Evolutionary conservation across 2,113 vertebrate species (phyloP), one percentile per base, ranked within the genome.

Genomic region (Aegypius monachus): DNA sequence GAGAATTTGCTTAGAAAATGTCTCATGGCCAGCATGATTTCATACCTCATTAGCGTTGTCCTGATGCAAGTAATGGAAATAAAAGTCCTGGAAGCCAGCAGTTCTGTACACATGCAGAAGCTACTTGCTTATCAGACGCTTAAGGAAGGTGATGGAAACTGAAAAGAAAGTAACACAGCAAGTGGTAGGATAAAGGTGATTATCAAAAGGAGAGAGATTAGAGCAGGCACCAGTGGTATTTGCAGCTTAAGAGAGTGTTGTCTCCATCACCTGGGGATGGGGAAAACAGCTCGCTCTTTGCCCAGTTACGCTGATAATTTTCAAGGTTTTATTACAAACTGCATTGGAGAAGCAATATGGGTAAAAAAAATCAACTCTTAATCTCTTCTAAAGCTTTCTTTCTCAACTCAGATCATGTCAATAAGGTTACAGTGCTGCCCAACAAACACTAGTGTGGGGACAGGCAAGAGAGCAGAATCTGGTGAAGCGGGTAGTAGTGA

Each of bases 1-100:
- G 48, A 83, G 53, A 90, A 82, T 95, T 95, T 96, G 53, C 96
- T 94, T 67, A 94, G 86, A 79, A 95, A 93, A 96, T 1, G 2
- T 83, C 80, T 94, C 36, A 59, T 63, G 90, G 79, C 68, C 90
- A 95, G 81, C 63, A 61, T 67, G 90, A 90, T 96, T 94, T 93
- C 81, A 77, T 93, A 92, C 47, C 82, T 96, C 90, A 91, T 97
- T 97, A 95, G 45, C 20, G 14, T 22, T 81, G 47, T 94, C 88
- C 67, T 93, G 81, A 86, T 66, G 81, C 62, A 96, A 94, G 55
- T 71, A 81, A 95, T 72, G 80, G 91, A 96, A 97, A 93, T 84
- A 91, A 56, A 93, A 85, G 89, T 89, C 81, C 80, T 95, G 66
- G 86, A 83, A 95, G 70, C 56, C 82, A 91, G 66, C 63, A 78